These are phyloP conservation scores for Upupa epops DNA, from an alignment of 2,113 vertebrate species.

Conservation along the genomic window DNA sequence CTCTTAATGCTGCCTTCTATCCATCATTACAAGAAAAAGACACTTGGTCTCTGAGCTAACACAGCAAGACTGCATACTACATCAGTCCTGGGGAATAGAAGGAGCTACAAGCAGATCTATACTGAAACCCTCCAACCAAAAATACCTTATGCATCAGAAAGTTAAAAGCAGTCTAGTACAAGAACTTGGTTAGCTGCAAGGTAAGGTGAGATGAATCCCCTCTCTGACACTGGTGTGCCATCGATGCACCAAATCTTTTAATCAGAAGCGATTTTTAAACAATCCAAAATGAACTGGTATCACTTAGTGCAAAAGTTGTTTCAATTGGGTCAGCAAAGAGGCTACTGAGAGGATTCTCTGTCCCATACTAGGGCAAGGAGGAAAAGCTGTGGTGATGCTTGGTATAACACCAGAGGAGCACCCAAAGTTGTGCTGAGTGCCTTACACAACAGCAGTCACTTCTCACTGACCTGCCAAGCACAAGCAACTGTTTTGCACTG, in stretches of 20 bases:
- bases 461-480: neutral
- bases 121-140: neutral
- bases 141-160: neutral
- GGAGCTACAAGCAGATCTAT: neutral
- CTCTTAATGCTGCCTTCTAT: slow-evolving; percentile 30
- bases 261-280: neutral
- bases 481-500: neutral
- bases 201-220: neutral
- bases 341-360: neutral
- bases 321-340: neutral
- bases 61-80: neutral
- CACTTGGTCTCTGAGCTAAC: neutral
- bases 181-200: neutral
- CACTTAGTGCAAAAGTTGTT: neutral
- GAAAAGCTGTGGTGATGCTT: neutral
- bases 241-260: neutral
- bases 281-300: neutral
- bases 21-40: slow-evolving; percentile 31
- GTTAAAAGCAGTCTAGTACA: neutral
- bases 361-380: neutral
- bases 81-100: neutral
- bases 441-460: fast-evolving
- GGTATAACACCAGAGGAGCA: neutral
- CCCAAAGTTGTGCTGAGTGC: neutral
- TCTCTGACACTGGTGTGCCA: neutral